Conservation (phyloP, 2,113 vertebrate genomes). For the Epinephelus moara region DNA sequence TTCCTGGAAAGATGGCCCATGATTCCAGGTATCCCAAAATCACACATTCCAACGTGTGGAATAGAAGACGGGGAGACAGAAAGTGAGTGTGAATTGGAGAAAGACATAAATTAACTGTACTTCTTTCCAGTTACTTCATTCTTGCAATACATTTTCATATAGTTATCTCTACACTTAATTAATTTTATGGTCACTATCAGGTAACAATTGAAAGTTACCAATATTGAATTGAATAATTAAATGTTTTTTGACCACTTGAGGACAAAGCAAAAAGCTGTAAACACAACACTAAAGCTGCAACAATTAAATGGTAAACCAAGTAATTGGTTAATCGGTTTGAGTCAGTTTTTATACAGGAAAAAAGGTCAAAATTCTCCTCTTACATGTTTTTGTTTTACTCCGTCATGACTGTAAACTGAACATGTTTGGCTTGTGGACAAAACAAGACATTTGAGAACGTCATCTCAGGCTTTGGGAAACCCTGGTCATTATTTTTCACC, state of each 20-base stretch:
- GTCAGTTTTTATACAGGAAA: no score
- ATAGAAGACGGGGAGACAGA: slow-evolving; percentile 13
- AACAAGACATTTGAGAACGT: no score
- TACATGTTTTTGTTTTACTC: no score
- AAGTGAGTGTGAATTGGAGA: slow-evolving; percentile 11
- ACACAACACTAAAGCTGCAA: neutral
- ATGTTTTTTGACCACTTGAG: neutral
- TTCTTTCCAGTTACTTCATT: neutral
- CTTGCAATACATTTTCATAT: neutral
- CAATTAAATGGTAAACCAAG: no score
- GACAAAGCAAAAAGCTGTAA: neutral
- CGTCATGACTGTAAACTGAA: no score
- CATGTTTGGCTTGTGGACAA: no score
- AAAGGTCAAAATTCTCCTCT: no score
- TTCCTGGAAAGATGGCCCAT: slow-evolving; percentile 80
- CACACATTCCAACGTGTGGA: slow-evolving; percentile 69
- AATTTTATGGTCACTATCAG: neutral
- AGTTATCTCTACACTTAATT: neutral
- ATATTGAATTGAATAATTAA: no score
- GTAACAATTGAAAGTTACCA: neutral
- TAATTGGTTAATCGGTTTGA: no score
- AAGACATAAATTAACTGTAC: neutral
- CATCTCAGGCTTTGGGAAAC: no score
- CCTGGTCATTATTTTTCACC: no score
- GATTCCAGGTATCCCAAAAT: slow-evolving; percentile 80